Evolutionary conservation across 1,140 invertebrate species (phyloP), one percentile per base, ranked within the genome.

Genomic region (Heliconius hermathena): DNA sequence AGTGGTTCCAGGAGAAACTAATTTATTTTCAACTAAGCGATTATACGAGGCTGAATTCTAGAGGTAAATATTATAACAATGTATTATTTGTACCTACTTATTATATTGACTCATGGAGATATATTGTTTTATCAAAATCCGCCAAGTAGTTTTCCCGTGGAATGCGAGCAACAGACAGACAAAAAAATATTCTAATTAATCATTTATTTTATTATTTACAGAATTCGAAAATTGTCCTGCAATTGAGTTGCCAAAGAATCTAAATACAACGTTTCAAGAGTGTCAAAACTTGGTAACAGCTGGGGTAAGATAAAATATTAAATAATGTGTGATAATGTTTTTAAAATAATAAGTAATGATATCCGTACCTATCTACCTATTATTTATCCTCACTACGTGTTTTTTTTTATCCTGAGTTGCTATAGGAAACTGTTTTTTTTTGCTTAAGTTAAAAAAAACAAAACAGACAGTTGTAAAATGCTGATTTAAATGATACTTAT

Each of bases 1-100:
- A 75, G 16, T 95, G 94, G 94, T 91, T 95, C 71, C 88, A 90
- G 83, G 87, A 91, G 26, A 90, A 88, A 81, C 74, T 81, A 22
- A 83, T 95, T 22, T 90, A 88, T 73, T 90, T 94, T 71, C 89
- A 93, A 26, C 80, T 93, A 73, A 88, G 81, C 57, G 91, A 92
- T 54, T 94, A 93, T 73, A 85, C 83, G 8, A 89, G 79, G 77
- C 78, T 94, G 16, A 93, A 93, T 84, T 87, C 92, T 36, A 85
- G 82, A 89, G 91, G 93, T 94, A 77, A 36, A 36, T 36, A 36
- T 36, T 66, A 22, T 29, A 29, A 26, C 33, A 36, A 36, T 36
- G 22, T 22, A 60, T 60, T 60, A 60, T 26, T 11, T 60, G 3
- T 22, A 60, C 8, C 9, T 60, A 22, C 54, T 60, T 22, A 13